Evolutionary conservation across 1,140 invertebrate genomes (phyloP).

Genomic region (Zaprionus nigranus): DNA sequence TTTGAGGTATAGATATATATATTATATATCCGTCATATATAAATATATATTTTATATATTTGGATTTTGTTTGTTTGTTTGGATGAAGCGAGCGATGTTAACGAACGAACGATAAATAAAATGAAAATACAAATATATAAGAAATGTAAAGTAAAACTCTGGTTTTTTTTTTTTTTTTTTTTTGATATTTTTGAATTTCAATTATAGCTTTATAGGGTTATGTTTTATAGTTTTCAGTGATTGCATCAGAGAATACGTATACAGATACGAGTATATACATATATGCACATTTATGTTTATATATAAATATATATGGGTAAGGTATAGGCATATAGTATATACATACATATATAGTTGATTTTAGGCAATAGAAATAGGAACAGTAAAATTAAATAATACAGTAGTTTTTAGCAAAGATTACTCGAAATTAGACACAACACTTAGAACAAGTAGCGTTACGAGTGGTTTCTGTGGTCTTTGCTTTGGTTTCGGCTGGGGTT

Average conservation of each 20-base stretch:
- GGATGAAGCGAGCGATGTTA: constrained; percentile 84
- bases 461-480: constrained; percentile 19
- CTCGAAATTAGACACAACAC: constrained; percentile 60
- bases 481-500: constrained; percentile 8
- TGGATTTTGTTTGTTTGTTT: constrained; percentile 69
- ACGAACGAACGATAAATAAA: constrained; percentile 84
- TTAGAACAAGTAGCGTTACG: constrained; percentile 56
- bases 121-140: constrained; percentile 84
- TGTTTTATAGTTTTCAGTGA: constrained; percentile 23
- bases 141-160: constrained; percentile 81
- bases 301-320: constrained; percentile 15
- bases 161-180: constrained; percentile 54
- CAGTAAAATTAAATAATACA: constrained; percentile 49
- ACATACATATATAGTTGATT: constrained; percentile 41
- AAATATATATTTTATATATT: constrained; percentile 50
- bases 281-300: constrained; percentile 22
- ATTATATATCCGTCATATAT: constrained; percentile 38
- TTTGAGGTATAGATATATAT: constrained; percentile 46
- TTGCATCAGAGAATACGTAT: constrained; percentile 29
- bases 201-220: constrained; percentile 40
- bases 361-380: constrained; percentile 60
- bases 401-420: constrained; percentile 46
- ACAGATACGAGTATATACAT: constrained; percentile 26
- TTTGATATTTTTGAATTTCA: constrained; percentile 24
- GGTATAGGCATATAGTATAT: constrained; percentile 26